Conservation (phyloP, 2,888 invertebrate species). For the Carterocephalus palaemon region DNA sequence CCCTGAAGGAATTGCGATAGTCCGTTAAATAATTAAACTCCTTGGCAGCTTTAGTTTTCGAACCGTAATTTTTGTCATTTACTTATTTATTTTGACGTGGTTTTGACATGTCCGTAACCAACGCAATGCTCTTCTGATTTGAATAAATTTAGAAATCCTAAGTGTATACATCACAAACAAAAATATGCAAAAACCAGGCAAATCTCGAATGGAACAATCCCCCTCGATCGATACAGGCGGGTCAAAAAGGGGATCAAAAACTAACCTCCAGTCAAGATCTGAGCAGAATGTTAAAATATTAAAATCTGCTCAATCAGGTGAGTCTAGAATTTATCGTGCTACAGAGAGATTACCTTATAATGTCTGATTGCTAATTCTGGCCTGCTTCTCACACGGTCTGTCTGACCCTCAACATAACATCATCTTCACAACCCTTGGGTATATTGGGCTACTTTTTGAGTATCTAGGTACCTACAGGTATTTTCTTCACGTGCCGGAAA, state of each 20-base stretch:
- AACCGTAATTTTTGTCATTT: constrained; percentile 1
- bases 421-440: too few relatives aligned
- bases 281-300: constrained; percentile 47
- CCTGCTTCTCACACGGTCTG: too few relatives aligned
- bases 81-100: not conserved
- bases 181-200: constrained; percentile 16
- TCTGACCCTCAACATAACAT: too few relatives aligned
- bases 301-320: constrained; percentile 37
- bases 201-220: constrained; percentile 13
- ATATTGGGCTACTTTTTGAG: too few relatives aligned
- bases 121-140: constrained; percentile 7
- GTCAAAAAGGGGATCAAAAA: constrained; percentile 36
- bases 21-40: too few relatives aligned
- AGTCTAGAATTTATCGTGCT: constrained; percentile 17
- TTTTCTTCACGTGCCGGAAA: too few relatives aligned
- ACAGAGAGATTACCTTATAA: too few relatives aligned
- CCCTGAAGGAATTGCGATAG: too few relatives aligned
- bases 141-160: constrained; percentile 4
- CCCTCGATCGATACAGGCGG: constrained; percentile 27
- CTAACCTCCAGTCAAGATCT: constrained; percentile 37
- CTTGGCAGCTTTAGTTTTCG: too few relatives aligned
- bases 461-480: too few relatives aligned
- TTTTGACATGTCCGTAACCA: constrained; percentile 15
- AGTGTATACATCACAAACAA: constrained; percentile 12
- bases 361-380: too few relatives aligned